These are phyloP conservation scores for Irena cyanogastra DNA, from an alignment of 2,113 vertebrate species.

Conservation along the genomic window DNA sequence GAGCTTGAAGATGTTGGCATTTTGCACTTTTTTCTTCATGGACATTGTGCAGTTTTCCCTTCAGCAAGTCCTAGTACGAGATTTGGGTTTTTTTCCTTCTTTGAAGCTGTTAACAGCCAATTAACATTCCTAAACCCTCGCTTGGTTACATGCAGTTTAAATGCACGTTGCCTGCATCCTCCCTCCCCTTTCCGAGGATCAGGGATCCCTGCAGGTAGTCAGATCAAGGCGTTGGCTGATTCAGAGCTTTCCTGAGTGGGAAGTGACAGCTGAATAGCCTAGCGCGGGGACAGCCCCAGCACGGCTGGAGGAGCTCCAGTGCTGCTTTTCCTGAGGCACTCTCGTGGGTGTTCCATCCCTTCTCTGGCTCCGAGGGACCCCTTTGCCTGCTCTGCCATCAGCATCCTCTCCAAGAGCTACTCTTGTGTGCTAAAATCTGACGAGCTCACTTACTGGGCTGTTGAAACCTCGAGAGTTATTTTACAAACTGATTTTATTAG, in stretches of 20 bases:
- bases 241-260: neutral
- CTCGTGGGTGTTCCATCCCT: neutral
- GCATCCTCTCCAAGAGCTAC: neutral
- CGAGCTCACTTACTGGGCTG: neutral
- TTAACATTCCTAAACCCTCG: neutral
- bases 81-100: neutral
- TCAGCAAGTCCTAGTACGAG: neutral
- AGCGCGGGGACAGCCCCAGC: neutral
- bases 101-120: neutral
- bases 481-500: neutral
- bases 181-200: neutral
- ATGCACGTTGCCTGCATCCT: neutral
- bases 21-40: neutral
- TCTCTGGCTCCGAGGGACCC: neutral
- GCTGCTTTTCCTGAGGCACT: neutral
- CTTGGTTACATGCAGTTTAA: neutral
- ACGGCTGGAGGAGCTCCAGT: neutral
- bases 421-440: neutral
- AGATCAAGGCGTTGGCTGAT: neutral
- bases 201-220: neutral
- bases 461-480: neutral
- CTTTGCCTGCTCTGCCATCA: neutral
- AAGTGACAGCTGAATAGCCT: neutral
- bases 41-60: neutral
- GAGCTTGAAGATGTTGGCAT: neutral